These are phyloP conservation scores for Drosophila mayri DNA, from an alignment of 1,140 invertebrate genomes.

Conservation along the genomic window DNA sequence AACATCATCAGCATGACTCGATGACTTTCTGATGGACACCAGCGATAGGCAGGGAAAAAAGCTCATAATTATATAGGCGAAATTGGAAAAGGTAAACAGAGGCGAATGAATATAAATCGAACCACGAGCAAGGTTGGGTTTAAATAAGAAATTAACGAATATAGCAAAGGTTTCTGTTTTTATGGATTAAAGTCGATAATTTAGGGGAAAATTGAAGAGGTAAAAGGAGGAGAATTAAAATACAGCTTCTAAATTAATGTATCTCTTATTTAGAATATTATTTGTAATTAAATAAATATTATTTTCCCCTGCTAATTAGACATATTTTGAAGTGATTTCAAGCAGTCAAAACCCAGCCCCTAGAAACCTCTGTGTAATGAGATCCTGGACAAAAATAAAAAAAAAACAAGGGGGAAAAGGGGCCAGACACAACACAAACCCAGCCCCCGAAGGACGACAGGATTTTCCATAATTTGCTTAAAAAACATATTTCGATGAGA, in stretches of 20 bases:
- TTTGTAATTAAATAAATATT: background rate
- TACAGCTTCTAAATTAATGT: background rate
- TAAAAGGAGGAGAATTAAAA: background rate
- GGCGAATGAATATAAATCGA: conserved; percentile 60
- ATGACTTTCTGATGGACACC: conserved; percentile 69
- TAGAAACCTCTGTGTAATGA: conserved; percentile 7
- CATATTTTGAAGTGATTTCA: background rate
- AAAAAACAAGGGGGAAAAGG: background rate
- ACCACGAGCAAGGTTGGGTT: background rate
- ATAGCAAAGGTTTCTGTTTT: background rate
- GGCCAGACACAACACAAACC: background rate
- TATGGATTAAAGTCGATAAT: background rate
- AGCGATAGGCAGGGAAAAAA: conserved; percentile 32
- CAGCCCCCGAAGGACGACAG: background rate
- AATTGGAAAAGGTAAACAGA: conserved; percentile 71
- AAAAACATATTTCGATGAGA: conserved; percentile 28
- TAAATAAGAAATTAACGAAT: background rate
- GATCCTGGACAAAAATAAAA: conserved; percentile 1
- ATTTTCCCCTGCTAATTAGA: too few species aligned
- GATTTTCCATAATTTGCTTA: conserved; percentile 11
- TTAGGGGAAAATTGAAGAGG: background rate
- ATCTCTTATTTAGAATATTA: background rate
- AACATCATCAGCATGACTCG: conserved; percentile 53
- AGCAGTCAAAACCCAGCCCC: background rate
- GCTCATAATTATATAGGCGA: conserved; percentile 32